Base-by-base conservation (phyloP, 2,113 vertebrate species). In the Burhinus oedicnemus region DNA sequence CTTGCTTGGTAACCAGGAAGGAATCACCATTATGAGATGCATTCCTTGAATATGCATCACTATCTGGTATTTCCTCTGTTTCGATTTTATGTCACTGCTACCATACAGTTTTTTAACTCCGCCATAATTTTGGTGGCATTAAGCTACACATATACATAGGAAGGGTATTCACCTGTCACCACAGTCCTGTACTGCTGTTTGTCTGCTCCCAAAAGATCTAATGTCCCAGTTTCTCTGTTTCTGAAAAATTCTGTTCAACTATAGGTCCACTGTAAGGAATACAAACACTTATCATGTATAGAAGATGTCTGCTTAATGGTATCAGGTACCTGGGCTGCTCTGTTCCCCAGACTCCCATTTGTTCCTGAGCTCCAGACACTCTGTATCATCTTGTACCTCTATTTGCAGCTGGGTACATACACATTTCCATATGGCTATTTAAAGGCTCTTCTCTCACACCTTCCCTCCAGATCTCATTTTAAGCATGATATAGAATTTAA, bases 101-200 rank as follows among this genome's bases (percentile, higher is more conserved):
- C 32, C 9, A 27, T 23, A 23, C 7, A 60, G 22, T 30, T 90
- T 51, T 30, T 70, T 61, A 89, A 44, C 4, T 44, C 65, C 44
- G 15, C 21, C 62, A 18, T n/a, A 60, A 38, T 55, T 89, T 40
- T 32, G 3, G 6, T 49, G n/a, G 1, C 21, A 51, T 57, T 72
- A 40, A 77, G 40, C 15, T 42, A 14, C 17, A 62, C 3, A 7
- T 15, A 51, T 5, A 49, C 1, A 0, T 3, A 32, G 27, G 17
- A 85, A 29, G 17, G 9, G 4, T 12, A 2, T 60, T 52, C 5
- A 9, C 22, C 30, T 64, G 9, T 23, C 64, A 30, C 4, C 30
- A 34, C 3, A 4, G 8, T 61, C 11, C 9, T 61, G 7, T 30
- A 27, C 27, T 51, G 20, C 25, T 79, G 3, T 77, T 57, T 77